These are phyloP conservation scores for Cepphus grylle DNA, from an alignment of 2,113 vertebrate genomes.

Conservation along the genomic window DNA sequence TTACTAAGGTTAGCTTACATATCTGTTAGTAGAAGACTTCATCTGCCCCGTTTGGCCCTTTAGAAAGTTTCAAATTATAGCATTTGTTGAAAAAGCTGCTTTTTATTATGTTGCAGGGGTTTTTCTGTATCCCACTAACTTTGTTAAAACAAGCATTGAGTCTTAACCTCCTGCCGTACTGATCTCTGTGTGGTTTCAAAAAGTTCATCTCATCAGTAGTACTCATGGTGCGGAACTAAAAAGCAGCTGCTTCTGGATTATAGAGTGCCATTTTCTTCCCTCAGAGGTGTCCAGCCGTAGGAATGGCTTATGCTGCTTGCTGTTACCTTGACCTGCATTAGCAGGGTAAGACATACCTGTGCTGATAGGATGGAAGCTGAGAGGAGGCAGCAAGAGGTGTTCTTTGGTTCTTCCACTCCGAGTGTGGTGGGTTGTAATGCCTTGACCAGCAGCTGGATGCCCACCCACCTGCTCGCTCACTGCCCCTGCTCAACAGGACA, in stretches of 20 bases:
- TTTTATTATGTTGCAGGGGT: background rate
- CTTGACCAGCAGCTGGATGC: background rate
- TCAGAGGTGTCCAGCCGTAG: background rate
- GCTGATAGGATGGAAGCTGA: background rate
- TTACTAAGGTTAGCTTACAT: background rate
- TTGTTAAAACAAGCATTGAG: background rate
- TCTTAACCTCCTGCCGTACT: background rate
- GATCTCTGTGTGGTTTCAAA: background rate
- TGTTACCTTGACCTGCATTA: background rate
- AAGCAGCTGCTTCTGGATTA: background rate
- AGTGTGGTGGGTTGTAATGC: background rate
- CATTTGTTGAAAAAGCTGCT: background rate
- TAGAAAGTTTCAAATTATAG: background rate
- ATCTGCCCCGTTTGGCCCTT: background rate
- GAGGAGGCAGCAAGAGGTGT: background rate
- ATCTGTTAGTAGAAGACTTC: background rate
- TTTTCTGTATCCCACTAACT: background rate
- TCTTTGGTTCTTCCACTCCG: fast-evolving
- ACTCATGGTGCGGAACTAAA: background rate
- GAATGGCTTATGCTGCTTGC: background rate
- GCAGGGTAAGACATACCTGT: background rate
- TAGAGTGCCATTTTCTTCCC: background rate
- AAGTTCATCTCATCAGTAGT: background rate
- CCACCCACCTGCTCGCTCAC: background rate
- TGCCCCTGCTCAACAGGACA: background rate